Evolutionary conservation across 2,888 invertebrate species (phyloP).

Genomic region (Epinotia brunnichana): DNA sequence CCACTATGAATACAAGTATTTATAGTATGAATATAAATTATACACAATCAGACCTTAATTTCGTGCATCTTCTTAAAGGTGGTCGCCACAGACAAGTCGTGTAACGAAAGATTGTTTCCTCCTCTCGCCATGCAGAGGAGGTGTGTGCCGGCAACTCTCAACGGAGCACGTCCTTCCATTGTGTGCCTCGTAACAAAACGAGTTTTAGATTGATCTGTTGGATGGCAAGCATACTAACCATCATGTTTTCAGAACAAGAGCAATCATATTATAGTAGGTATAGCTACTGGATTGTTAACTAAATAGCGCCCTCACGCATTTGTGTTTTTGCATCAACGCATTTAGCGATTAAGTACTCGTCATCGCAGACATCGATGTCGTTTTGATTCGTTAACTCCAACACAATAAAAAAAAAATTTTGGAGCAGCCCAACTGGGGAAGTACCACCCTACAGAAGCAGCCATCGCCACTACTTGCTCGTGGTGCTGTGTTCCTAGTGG

Average conservation of each 20-base stretch:
- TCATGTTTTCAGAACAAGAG: too few relatives aligned
- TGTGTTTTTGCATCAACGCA: too few relatives aligned
- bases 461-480: too few relatives aligned
- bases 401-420: too few relatives aligned
- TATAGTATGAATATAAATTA: background rate
- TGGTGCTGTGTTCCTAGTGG: too few relatives aligned
- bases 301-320: too few relatives aligned
- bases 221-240: background rate
- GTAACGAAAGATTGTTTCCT: constrained; percentile 82
- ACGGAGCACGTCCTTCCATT: constrained; percentile 83
- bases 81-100: constrained; percentile 75
- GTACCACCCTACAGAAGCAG: too few relatives aligned
- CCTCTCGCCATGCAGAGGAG: constrained; percentile 78
- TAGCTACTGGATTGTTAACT: too few relatives aligned
- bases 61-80: constrained; percentile 80
- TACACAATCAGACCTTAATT: constrained; percentile 71
- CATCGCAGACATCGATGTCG: too few relatives aligned
- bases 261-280: too few relatives aligned
- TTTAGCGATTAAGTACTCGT: too few relatives aligned
- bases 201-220: constrained; percentile 71
- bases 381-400: background rate
- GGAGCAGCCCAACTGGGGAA: too few relatives aligned
- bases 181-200: constrained; percentile 79
- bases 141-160: constrained; percentile 73
- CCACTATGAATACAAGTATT: background rate